phyloP scores from a whole-genome alignment of 2,797 vertebrate genomes.

The Pyrrhura leucotis region DNA sequence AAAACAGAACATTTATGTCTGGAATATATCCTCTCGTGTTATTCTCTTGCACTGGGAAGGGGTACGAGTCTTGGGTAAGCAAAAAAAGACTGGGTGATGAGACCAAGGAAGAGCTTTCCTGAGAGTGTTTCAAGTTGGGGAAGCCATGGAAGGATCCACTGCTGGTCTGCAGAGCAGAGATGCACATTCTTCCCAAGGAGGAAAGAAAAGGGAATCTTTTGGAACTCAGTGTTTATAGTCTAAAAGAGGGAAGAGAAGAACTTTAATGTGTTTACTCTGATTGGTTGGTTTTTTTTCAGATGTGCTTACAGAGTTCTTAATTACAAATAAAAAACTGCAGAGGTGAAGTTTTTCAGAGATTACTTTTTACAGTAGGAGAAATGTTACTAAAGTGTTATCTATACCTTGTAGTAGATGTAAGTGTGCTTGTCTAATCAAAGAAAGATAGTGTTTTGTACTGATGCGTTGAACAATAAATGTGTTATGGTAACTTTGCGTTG shows the following conservation, averaged over 20 bases:
- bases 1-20: neutral
- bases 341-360: neutral
- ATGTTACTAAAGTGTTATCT: neutral
- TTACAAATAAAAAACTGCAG: neutral
- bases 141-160: neutral
- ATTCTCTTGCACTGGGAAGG: neutral
- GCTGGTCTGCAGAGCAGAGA: neutral
- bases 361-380: neutral
- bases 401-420: neutral
- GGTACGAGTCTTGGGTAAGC: neutral
- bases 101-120: neutral
- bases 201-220: neutral
- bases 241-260: neutral
- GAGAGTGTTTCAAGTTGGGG: neutral
- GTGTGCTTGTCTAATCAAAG: neutral
- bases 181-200: neutral
- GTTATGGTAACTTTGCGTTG: neutral
- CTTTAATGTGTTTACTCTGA: neutral
- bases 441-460: neutral
- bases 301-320: neutral
- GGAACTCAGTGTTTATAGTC: neutral
- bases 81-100: neutral
- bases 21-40: fast-evolving
- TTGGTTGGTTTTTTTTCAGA: neutral
- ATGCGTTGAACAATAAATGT: neutral